Conservation (phyloP, 1,140 invertebrate species). For the Pseudomyrmex sp. region DNA sequence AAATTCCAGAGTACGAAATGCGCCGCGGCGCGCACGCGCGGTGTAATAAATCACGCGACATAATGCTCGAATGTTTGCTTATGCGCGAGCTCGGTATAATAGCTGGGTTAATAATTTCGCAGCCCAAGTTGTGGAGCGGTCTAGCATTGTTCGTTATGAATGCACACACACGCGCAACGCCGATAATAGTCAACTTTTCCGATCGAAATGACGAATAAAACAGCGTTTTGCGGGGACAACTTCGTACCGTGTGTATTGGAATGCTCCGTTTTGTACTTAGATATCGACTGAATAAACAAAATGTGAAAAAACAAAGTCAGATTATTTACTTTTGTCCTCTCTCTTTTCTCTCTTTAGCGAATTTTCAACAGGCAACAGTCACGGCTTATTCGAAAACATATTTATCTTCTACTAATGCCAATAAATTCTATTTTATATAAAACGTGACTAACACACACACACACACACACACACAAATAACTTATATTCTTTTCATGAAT, state of each 20-base stretch:
- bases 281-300: too few species aligned
- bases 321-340: too few species aligned
- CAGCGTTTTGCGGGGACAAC: conserved; percentile 48
- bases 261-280: too few species aligned
- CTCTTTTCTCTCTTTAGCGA: too few species aligned
- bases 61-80: conserved; percentile 53
- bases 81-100: conserved; percentile 43
- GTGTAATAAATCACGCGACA: conserved; percentile 52
- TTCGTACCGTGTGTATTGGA: conserved; percentile 37
- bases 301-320: too few species aligned
- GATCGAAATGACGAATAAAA: conserved; percentile 34
- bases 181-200: conserved; percentile 21
- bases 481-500: too few species aligned
- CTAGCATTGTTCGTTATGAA: conserved; percentile 56
- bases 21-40: background rate
- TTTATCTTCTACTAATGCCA: too few species aligned
- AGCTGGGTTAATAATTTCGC: conserved; percentile 64
- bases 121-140: conserved; percentile 49
- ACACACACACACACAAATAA: too few species aligned
- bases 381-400: too few species aligned
- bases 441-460: too few species aligned
- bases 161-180: background rate
- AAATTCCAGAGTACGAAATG: conserved; percentile 24
- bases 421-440: too few species aligned
- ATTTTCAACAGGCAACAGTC: too few species aligned